phyloP scores from a whole-genome alignment of 2,113 vertebrate genomes.

The Psilopsiagon aurifrons region DNA sequence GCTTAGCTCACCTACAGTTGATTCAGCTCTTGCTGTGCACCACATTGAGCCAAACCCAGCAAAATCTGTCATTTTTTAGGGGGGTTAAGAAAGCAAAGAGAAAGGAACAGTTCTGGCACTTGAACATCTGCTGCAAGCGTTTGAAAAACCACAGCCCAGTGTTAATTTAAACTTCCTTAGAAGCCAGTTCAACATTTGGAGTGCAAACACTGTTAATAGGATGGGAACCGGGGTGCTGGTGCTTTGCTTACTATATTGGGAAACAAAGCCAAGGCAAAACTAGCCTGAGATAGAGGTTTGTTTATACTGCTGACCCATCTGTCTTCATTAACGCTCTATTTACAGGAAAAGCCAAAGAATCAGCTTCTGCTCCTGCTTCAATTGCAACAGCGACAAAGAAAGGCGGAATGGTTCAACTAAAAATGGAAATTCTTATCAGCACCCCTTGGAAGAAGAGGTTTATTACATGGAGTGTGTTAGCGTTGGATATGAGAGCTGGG shows the following conservation, averaged over 20 bases:
- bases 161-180: constrained; percentile 81
- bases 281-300: constrained; percentile 69
- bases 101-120: constrained; percentile 56
- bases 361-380: constrained; percentile 56
- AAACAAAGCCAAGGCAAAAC: constrained; percentile 74
- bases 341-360: constrained; percentile 65
- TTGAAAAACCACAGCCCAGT: constrained; percentile 72
- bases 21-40: not conserved
- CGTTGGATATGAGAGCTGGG: not conserved
- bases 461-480: not conserved
- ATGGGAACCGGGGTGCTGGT: constrained; percentile 56
- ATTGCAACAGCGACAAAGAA: constrained; percentile 8
- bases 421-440: constrained; percentile 63
- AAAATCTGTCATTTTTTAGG: not conserved
- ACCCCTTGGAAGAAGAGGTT: constrained; percentile 2
- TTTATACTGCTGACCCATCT: constrained; percentile 73
- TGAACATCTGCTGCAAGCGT: constrained; percentile 71
- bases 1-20: not conserved
- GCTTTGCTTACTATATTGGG: constrained; percentile 81
- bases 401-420: not conserved
- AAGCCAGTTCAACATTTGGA: constrained; percentile 70
- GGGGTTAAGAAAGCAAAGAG: rapidly evolving
- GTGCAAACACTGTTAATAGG: constrained; percentile 67
- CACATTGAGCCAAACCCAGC: not conserved
- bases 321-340: constrained; percentile 78